These are phyloP conservation scores for Steinernema carpocapsae DNA, from an alignment of 2,888 invertebrate genomes.

Conservation along the genomic window DNA sequence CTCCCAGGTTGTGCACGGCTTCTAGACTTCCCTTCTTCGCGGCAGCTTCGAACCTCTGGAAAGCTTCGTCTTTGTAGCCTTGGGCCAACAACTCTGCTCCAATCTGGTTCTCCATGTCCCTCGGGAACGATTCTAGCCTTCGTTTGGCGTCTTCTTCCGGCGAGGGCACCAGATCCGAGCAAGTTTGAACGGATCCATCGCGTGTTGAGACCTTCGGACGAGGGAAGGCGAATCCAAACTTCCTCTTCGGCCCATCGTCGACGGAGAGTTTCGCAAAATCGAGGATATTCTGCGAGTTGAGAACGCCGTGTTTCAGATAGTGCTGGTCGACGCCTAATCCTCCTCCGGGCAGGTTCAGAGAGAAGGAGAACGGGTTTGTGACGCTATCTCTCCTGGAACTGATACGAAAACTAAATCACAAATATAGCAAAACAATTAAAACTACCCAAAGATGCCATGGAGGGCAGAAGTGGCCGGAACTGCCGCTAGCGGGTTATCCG, in stretches of 20 bases:
- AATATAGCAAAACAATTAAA: too few relatives aligned
- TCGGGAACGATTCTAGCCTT: not conserved
- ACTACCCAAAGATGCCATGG: too few relatives aligned
- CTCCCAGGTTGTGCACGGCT: slow-evolving; percentile 8
- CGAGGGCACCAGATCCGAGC: slow-evolving; percentile 7
- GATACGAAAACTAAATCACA: too few relatives aligned
- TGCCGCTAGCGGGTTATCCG: not conserved
- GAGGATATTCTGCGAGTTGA: too few relatives aligned
- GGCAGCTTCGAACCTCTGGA: slow-evolving; percentile 12
- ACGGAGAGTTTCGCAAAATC: too few relatives aligned
- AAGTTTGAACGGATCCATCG: slow-evolving; percentile 7
- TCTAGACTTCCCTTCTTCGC: slow-evolving; percentile 6
- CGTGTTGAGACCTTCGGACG: slow-evolving; percentile 7
- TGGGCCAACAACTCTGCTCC: not conserved
- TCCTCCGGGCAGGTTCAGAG: too few relatives aligned
- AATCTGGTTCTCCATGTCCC: slow-evolving; percentile 16
- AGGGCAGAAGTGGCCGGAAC: too few relatives aligned
- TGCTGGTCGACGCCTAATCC: too few relatives aligned
- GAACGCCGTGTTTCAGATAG: too few relatives aligned
- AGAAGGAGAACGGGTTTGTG: too few relatives aligned
- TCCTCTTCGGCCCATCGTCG: slow-evolving; percentile 24
- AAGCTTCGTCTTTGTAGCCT: not conserved
- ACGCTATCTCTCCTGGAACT: too few relatives aligned
- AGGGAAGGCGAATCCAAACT: slow-evolving; percentile 12
- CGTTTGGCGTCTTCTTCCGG: not conserved